Conservation (phyloP, 2,888 invertebrate species). For the Microdon myrmicae region DNA sequence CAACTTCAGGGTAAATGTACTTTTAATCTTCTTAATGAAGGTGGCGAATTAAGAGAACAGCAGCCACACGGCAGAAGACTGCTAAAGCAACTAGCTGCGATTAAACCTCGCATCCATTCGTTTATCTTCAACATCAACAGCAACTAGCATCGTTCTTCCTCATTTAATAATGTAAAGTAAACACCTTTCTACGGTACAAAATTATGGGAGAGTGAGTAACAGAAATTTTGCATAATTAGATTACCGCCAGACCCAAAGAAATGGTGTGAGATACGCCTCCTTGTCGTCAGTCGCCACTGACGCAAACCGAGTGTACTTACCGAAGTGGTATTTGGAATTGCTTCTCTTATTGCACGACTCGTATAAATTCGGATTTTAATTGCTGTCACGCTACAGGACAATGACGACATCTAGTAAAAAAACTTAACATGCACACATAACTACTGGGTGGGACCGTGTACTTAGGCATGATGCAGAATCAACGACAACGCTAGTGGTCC, state of each 20-base stretch:
- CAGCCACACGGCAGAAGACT: too few species aligned
- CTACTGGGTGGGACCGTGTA: background rate
- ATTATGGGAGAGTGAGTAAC: slow-evolving; percentile 32
- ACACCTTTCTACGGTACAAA: slow-evolving; percentile 14
- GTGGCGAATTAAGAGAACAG: too few species aligned
- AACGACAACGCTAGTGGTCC: background rate
- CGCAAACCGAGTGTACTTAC: slow-evolving; percentile 8
- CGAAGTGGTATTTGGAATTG: slow-evolving; percentile 28
- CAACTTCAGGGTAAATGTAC: too few species aligned
- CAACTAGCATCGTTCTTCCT: too few species aligned
- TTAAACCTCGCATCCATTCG: too few species aligned
- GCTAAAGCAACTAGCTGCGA: too few species aligned
- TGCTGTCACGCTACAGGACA: slow-evolving; percentile 11
- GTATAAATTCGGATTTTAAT: slow-evolving; percentile 32
- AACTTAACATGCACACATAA: slow-evolving; percentile 19
- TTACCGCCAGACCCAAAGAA: slow-evolving; percentile 56
- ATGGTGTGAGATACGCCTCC: slow-evolving; percentile 25
- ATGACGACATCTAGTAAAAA: slow-evolving; percentile 13
- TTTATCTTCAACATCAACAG: too few species aligned
- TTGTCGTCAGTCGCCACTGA: slow-evolving; percentile 5
- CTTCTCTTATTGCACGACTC: slow-evolving; percentile 15
- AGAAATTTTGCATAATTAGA: slow-evolving; percentile 58
- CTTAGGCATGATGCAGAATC: background rate
- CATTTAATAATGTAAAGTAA: slow-evolving; percentile 39
- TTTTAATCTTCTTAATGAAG: too few species aligned